A percentile compares a stretch with the other conserved stretches of the same genome.
Evolutionary conservation across 2,797 vertebrate species (phyloP).

Genomic region (Pipistrellus nathusii): DNA sequence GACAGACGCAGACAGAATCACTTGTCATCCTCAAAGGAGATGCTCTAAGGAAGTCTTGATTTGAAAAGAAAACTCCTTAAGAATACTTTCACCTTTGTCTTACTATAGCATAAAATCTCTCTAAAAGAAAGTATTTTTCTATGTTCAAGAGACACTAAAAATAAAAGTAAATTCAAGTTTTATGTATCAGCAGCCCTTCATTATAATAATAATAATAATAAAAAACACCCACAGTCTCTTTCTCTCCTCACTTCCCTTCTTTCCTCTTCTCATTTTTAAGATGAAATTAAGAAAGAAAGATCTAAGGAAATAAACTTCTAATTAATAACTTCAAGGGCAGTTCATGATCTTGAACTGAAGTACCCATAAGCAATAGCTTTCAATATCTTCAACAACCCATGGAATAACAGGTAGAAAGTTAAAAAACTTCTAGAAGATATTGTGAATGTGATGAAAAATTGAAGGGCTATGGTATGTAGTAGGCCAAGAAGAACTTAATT

Average conservation of each 20-base stretch:
- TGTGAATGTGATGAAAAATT: not conserved
- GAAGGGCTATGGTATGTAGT: not conserved
- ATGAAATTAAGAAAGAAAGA: not conserved
- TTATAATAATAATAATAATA: not conserved
- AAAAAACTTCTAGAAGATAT: not conserved
- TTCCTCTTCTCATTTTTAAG: slow-evolving; percentile 1
- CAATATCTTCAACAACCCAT: not conserved
- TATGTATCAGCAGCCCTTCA: not conserved
- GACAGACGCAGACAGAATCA: not conserved
- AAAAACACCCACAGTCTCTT: not conserved
- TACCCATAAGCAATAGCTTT: not conserved
- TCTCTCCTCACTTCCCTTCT: not conserved
- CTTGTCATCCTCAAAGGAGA: not conserved
- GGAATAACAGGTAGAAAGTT: not conserved
- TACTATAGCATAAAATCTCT: too few species aligned
- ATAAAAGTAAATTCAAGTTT: slow-evolving; percentile 7
- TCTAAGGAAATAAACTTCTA: not conserved
- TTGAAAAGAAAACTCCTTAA: not conserved
- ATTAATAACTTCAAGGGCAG: not conserved
- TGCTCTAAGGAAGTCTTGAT: not conserved
- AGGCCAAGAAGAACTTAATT: not conserved
- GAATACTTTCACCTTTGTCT: too few species aligned
- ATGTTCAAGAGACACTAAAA: not conserved
- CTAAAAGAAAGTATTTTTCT: too few species aligned
- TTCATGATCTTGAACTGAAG: not conserved